Evolutionary conservation across 2,797 vertebrate genomes (phyloP).

Genomic region (Trachurus trachurus): DNA sequence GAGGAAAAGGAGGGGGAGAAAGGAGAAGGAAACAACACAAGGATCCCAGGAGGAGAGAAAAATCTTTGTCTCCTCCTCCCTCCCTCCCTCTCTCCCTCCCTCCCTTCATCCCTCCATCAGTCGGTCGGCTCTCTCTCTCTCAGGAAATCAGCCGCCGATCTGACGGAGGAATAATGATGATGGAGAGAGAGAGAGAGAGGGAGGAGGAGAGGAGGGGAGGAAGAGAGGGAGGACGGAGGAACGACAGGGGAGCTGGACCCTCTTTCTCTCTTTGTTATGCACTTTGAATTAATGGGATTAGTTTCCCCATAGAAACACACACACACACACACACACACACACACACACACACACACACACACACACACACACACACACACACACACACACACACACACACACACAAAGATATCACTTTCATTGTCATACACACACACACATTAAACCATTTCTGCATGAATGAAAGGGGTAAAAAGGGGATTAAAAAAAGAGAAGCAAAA

Average conservation of each 20-base stretch:
- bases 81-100: neutral
- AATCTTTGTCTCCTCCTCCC: conserved; percentile 7
- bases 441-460: conserved; percentile 47
- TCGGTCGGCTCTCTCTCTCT: conserved; percentile 86
- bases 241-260: conserved; percentile 58
- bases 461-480: neutral
- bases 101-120: conserved; percentile 75
- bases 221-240: conserved; percentile 92
- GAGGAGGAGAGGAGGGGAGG: conserved; percentile 85
- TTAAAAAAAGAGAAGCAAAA: neutral
- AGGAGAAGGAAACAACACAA: neutral
- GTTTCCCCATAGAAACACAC: conserved; percentile 66
- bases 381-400: conserved; percentile 12
- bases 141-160: conserved; percentile 96
- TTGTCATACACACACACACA: conserved; percentile 1
- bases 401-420: conserved; percentile 29
- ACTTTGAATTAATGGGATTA: conserved; percentile 98
- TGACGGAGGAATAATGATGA: conserved; percentile 99
- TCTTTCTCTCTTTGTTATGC: conserved; percentile 91
- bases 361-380: neutral
- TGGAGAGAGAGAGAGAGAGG: conserved; percentile 89
- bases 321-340: conserved; percentile 1
- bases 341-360: conserved; percentile 6
- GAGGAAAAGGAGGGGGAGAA: neutral
- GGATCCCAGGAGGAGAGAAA: conserved; percentile 20